Base-by-base conservation (phyloP, 2,113 vertebrate genomes). In the Otolemur garnettii region DNA sequence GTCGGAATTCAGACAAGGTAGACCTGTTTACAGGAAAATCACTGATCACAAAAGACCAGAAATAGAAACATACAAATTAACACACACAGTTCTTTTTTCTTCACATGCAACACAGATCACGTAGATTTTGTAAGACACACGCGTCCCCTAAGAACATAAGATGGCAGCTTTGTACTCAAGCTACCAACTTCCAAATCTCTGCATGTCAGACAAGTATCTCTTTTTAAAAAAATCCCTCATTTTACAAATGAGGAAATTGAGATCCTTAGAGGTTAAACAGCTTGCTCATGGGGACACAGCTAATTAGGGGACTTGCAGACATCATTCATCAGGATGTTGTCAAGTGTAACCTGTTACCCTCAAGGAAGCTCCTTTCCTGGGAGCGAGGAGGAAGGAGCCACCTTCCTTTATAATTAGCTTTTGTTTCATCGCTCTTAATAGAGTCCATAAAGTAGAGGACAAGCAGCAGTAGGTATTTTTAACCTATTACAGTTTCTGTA, bases 361-460 rank as follows among this genome's bases (percentile, higher is more conserved):
- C 82, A 95, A 96, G 96, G 87, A 91, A 96, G 72, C 81, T 42
- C 77, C 88, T 92, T 87, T 92, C 83, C 78, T 53, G 80, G 92
- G 81, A 96, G 38, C 81, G 9, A 69, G 85, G 93, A 91, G 53
- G 38, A 38, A 38, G 38, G 38, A 38, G 33, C 90, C 62, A 81
- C 77, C 88, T 97, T 92, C 68, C 84, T 92, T 96, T 95, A 83
- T 95, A 96, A 97, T 97, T 97, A 97, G 96, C 90, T 97, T 96
- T 80, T 78, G 78, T 92, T 93, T 96, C 91, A 72, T 92, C 93
- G 90, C 81, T 94, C 93, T 96, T 90, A 92, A 97, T 92, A 82
- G 80, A 96, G 81, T 95, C 66, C 87, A 96, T 91, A 94, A 94
- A 92, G 88, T 45, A 86, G 81, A 96, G 85, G 71, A 88, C 90